Conservation (phyloP, 1,140 invertebrate species). For the Chironomus tepperi region DNA sequence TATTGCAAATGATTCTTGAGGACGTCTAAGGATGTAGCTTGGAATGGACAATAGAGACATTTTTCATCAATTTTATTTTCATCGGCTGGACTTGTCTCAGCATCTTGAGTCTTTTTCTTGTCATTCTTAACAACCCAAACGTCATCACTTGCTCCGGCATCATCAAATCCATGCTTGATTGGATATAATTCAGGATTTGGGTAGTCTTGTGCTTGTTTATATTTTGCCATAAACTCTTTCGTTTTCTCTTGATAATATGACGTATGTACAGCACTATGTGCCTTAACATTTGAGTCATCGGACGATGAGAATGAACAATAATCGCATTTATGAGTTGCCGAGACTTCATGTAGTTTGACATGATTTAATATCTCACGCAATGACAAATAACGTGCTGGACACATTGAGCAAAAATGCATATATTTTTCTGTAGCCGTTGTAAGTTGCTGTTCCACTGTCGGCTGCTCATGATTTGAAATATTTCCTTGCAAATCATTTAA, state of each 20-base stretch:
- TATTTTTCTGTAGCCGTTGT: neutral
- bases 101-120: constrained; percentile 31
- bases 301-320: constrained; percentile 69
- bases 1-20: constrained; percentile 45
- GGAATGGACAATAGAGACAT: constrained; percentile 47
- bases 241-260: constrained; percentile 73
- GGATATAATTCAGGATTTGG: constrained; percentile 53
- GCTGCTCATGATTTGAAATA: neutral
- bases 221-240: constrained; percentile 56
- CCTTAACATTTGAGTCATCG: constrained; percentile 57
- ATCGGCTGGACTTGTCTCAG: constrained; percentile 49
- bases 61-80: constrained; percentile 61
- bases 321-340: constrained; percentile 56
- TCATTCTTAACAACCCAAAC: constrained; percentile 7
- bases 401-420: constrained; percentile 11
- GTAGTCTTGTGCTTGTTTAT: constrained; percentile 51
- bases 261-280: constrained; percentile 69
- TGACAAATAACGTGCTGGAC: constrained; percentile 42
- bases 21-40: constrained; percentile 31
- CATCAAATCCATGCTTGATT: constrained; percentile 36
- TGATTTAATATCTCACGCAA: constrained; percentile 61
- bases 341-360: constrained; percentile 54
- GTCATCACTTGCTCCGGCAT: constrained; percentile 35
- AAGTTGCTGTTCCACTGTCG: neutral
- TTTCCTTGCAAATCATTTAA: neutral